phyloP scores from a whole-genome alignment of 2,888 invertebrate genomes.

The Malacosoma neustria region DNA sequence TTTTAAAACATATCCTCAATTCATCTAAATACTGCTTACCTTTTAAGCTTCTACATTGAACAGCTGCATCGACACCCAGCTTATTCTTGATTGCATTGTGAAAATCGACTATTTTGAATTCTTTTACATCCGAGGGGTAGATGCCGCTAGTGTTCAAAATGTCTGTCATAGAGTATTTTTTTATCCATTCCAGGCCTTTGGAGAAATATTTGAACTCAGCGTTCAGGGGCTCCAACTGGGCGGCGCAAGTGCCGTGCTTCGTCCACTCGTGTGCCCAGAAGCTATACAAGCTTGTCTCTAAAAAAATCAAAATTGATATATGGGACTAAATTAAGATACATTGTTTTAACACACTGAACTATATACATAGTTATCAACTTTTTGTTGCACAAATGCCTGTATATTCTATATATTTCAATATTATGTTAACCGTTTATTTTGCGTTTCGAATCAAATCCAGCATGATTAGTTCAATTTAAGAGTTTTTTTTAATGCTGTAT shows the following conservation, averaged over 20 bases:
- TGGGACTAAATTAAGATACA: background rate
- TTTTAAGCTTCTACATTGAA: constrained; percentile 77
- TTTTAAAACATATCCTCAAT: constrained; percentile 82
- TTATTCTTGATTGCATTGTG: constrained; percentile 52
- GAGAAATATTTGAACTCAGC: constrained; percentile 80
- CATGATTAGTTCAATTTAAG: too few relatives aligned
- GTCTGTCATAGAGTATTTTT: constrained; percentile 74
- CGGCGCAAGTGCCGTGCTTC: constrained; percentile 88
- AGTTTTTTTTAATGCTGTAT: too few relatives aligned
- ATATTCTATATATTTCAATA: too few relatives aligned
- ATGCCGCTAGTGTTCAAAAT: constrained; percentile 74
- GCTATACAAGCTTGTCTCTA: constrained; percentile 54
- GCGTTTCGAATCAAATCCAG: too few relatives aligned
- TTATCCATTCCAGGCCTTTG: constrained; percentile 75
- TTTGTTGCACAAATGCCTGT: too few relatives aligned
- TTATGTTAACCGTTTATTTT: too few relatives aligned
- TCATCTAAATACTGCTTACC: constrained; percentile 78
- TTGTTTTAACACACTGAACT: background rate
- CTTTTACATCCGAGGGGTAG: constrained; percentile 34
- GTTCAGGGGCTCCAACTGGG: constrained; percentile 64
- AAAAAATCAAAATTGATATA: background rate
- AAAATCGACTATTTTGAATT: constrained; percentile 17
- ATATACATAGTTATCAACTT: background rate
- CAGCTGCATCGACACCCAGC: constrained; percentile 72
- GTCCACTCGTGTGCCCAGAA: constrained; percentile 88